Conservation (phyloP, 1,140 invertebrate species). For the Drosophila biarmipes region DNA sequence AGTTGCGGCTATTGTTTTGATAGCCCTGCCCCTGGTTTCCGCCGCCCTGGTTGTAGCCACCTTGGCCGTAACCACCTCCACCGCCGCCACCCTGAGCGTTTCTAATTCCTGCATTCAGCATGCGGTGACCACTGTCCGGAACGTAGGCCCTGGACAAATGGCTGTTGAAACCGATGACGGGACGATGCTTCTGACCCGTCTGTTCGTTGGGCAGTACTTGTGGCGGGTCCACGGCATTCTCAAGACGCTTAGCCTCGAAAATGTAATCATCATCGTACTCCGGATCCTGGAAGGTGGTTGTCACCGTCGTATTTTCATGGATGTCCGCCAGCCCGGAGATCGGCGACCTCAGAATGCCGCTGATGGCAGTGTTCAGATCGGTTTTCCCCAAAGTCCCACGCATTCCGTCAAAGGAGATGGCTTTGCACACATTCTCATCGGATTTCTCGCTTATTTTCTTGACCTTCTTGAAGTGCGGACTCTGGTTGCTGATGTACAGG, state of each 20-base stretch:
- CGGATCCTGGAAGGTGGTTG: slow-evolving; percentile 93
- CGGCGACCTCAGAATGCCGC: slow-evolving; percentile 87
- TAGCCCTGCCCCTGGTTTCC: slow-evolving; percentile 28
- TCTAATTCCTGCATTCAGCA: slow-evolving; percentile 39
- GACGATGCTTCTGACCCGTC: slow-evolving; percentile 55
- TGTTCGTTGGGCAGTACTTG: slow-evolving; percentile 90
- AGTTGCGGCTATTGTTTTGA: slow-evolving; percentile 41
- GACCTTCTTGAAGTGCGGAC: slow-evolving; percentile 89
- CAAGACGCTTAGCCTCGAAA: slow-evolving; percentile 91
- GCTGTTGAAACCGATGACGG: slow-evolving; percentile 61
- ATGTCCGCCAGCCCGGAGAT: slow-evolving; percentile 88
- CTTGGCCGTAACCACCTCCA: slow-evolving; percentile 19
- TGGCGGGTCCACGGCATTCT: slow-evolving; percentile 89
- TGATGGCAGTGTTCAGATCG: slow-evolving; percentile 87
- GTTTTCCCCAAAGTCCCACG: slow-evolving; percentile 90
- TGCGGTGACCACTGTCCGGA: slow-evolving; percentile 38
- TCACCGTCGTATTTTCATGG: slow-evolving; percentile 87
- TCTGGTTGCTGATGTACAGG: slow-evolving; percentile 90
- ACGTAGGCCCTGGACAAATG: slow-evolving; percentile 32
- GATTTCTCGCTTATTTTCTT: slow-evolving; percentile 88
- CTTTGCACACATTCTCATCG: slow-evolving; percentile 84
- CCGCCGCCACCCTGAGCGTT: slow-evolving; percentile 27
- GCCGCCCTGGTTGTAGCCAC: slow-evolving; percentile 17
- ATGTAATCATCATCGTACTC: slow-evolving; percentile 90
- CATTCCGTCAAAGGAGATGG: slow-evolving; percentile 89